Conservation (phyloP, 2,113 vertebrate genomes). For the Pseudolaguvia tuberculata region DNA sequence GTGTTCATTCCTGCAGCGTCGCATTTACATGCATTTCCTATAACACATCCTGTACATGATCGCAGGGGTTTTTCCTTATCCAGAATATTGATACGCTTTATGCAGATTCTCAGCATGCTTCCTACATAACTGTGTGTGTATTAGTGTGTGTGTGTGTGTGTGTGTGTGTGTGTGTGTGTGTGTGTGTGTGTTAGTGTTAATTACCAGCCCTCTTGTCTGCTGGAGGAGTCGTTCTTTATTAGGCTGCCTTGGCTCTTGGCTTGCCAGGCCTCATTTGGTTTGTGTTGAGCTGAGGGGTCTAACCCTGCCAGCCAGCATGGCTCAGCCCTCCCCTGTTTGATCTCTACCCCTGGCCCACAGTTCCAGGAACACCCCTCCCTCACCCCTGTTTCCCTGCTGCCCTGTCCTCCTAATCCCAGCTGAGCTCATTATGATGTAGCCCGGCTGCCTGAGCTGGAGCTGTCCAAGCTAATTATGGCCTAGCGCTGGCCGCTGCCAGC, state of each 20-base stretch:
- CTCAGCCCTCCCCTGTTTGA: slow-evolving; percentile 77
- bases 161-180: slow-evolving; percentile 30
- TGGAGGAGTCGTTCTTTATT: slow-evolving; percentile 84
- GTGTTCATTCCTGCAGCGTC: background rate
- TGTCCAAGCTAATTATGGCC: slow-evolving; percentile 99
- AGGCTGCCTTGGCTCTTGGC: slow-evolving; percentile 75
- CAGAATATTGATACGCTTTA: slow-evolving; percentile 22
- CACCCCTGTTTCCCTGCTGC: slow-evolving; percentile 80
- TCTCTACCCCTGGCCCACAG: slow-evolving; percentile 84
- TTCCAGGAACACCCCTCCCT: slow-evolving; percentile 74
- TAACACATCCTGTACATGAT: too few species aligned
- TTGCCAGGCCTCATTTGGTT: slow-evolving; percentile 83
- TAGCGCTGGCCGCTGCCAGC: slow-evolving; percentile 92
- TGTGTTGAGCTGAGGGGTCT: slow-evolving; percentile 85
- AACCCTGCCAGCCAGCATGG: slow-evolving; percentile 78
- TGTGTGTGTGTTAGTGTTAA: slow-evolving; percentile 69
- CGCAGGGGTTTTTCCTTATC: background rate
- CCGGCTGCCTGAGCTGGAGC: slow-evolving; percentile 96
- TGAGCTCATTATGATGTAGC: slow-evolving; percentile 99
- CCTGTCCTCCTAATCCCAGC: slow-evolving; percentile 99
- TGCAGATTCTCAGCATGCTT: slow-evolving; percentile 36
- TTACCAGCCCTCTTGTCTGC: slow-evolving; percentile 82
- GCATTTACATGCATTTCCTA: background rate
- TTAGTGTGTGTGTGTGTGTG: slow-evolving; percentile 38
- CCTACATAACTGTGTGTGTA: slow-evolving; percentile 32